These are phyloP conservation scores for Drosophila tristis DNA, from an alignment of 1,140 invertebrate genomes.

Conservation along the genomic window DNA sequence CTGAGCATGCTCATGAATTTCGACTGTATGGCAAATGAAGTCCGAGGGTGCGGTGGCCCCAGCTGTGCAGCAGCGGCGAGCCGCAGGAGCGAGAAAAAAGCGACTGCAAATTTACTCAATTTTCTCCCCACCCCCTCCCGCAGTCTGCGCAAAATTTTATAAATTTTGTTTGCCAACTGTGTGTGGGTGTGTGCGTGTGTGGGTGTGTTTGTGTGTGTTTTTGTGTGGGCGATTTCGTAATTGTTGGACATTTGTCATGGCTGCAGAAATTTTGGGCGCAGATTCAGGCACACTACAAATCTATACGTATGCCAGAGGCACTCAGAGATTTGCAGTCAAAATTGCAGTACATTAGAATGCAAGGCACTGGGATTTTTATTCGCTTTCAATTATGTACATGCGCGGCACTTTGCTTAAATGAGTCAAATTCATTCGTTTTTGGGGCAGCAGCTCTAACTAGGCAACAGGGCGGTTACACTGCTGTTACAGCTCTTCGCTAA, in stretches of 20 bases:
- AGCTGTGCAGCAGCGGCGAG: slow-evolving; percentile 49
- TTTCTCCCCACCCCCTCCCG: slow-evolving; percentile 1
- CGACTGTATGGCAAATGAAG: slow-evolving; percentile 63
- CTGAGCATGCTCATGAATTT: slow-evolving; percentile 75
- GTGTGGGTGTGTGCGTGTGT: background rate
- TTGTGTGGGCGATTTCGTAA: slow-evolving; percentile 30
- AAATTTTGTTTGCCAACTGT: slow-evolving; percentile 53
- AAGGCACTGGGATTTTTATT: no score
- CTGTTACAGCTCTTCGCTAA: no score
- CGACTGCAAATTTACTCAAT: slow-evolving; percentile 58
- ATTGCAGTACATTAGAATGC: no score
- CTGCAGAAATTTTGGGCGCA: slow-evolving; percentile 1
- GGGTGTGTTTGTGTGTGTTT: background rate
- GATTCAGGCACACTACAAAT: no score
- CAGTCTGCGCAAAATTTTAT: slow-evolving; percentile 52
- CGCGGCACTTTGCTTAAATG: no score
- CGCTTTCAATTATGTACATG: no score
- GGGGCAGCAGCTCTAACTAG: no score
- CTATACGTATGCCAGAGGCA: no score
- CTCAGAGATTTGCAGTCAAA: no score
- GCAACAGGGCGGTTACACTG: no score
- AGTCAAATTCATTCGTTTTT: no score
- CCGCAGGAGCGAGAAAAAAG: slow-evolving; percentile 29
- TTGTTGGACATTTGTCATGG: slow-evolving; percentile 53
- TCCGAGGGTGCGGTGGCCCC: slow-evolving; percentile 15